Conservation (phyloP, 2,113 vertebrate genomes). For the Spizaetus ornatus region DNA sequence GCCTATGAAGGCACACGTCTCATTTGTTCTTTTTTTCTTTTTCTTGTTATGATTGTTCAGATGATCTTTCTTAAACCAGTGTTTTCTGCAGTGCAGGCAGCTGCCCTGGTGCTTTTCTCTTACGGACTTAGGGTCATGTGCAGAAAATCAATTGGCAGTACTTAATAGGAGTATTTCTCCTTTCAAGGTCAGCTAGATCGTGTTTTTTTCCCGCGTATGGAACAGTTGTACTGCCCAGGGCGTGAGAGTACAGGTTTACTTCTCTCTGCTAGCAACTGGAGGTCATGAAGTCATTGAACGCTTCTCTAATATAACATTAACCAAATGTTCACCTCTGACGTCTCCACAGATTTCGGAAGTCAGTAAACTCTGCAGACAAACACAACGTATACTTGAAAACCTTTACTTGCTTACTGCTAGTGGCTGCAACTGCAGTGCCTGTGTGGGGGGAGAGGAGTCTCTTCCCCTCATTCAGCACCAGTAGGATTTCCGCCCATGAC, state of each 20-base stretch:
- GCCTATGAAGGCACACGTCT: not conserved
- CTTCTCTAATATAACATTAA: not conserved
- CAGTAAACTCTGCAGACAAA: not conserved
- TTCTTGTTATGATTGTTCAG: not conserved
- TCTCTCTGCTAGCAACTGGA: not conserved
- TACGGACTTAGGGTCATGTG: not conserved
- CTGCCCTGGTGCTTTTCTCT: not conserved
- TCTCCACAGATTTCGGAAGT: not conserved
- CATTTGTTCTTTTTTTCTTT: not conserved
- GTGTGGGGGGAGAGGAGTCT: not conserved
- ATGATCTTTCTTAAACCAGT: not conserved
- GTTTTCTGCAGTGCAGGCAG: not conserved
- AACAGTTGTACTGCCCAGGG: not conserved
- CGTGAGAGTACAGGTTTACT: not conserved
- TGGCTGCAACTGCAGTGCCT: not conserved
- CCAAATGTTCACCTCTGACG: not conserved
- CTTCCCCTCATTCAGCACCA: rapidly evolving
- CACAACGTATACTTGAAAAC: rapidly evolving
- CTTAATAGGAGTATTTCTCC: not conserved
- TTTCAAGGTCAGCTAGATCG: not conserved
- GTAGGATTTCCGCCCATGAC: not conserved
- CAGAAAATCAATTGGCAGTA: not conserved
- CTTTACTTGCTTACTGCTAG: not conserved
- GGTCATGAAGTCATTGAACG: not conserved
- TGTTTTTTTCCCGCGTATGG: rapidly evolving